Evolutionary conservation across 2,888 invertebrate species (phyloP), one percentile per base, ranked within the genome.

Genomic region (Cataglyphis livida): DNA sequence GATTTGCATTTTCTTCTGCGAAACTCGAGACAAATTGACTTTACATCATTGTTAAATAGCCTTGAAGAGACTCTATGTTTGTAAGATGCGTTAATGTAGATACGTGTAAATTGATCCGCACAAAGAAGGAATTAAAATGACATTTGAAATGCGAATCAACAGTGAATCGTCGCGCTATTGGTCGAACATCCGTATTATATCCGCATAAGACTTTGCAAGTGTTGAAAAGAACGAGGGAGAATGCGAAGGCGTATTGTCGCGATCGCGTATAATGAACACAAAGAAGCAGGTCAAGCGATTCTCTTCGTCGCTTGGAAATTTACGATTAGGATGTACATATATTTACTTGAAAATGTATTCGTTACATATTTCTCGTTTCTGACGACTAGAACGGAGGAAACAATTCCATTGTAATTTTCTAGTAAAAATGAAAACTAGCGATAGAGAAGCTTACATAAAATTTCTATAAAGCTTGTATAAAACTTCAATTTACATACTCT

Each of bases 271-370:
- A 59, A 79, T 70, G 44, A n/a, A n/a, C 5, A 25, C 21, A 18
- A 32, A 70, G 74, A 41, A 32, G n/a, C 35, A 59, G 28, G 32
- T 32, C 78, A 28, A 12, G n/a, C 25, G 38, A 38, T 65, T 18
- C 21, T 18, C 48, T 64, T 74, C 9, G 65, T 44, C 54, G 6
- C 21, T 75, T 38, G 57, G 57, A 81, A 64, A 32, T 81, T 75
- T 7, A 3, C 12, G n/a, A 81, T 71, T 75, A 57, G 44, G 21
- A 81, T 65, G 81, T 64, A 21, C 75, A 44, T 57, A 44, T 57
- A 62, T 54, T 65, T 70, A 48, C 41, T 65, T 4, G 3, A 21
- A 57, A 59, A 44, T 65, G 12, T 32, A n/a, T 35, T 57, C 1
- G 21, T 38, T 7, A 18, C 25, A 18, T 48, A 54, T 35, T 71